Percentiles rank a stretch among this genome's conserved stretches.
phyloP scores from a whole-genome alignment of 2,888 invertebrate genomes.

The Himalopsyche tibetana region DNA sequence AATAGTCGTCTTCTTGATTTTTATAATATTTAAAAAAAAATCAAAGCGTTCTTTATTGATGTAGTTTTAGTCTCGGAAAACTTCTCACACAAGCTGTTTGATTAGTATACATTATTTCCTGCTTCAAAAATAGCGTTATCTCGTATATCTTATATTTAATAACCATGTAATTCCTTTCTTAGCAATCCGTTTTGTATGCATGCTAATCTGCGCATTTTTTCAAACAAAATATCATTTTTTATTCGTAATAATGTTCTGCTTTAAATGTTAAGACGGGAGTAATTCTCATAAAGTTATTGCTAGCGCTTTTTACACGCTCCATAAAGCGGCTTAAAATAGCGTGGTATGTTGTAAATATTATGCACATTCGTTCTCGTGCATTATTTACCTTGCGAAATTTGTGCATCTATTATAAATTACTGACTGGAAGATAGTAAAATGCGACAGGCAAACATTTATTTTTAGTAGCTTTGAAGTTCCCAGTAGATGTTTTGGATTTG shows the following conservation, averaged over 20 bases:
- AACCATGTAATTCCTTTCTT: neutral
- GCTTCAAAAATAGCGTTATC: neutral
- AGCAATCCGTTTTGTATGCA: neutral
- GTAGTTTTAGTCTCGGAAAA: too few relatives aligned
- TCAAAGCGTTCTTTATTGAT: too few relatives aligned
- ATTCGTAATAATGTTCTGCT: slow-evolving; percentile 2
- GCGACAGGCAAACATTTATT: too few relatives aligned
- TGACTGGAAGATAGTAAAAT: too few relatives aligned
- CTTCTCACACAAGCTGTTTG: too few relatives aligned
- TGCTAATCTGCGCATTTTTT: neutral
- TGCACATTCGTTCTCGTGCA: neutral
- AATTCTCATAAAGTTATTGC: slow-evolving; percentile 39
- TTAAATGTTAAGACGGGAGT: slow-evolving; percentile 21
- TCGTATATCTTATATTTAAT: neutral
- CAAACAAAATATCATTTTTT: slow-evolving; percentile 4
- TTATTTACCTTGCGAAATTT: neutral
- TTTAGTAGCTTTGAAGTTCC: too few relatives aligned
- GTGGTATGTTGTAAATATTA: slow-evolving; percentile 19
- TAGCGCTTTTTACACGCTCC: slow-evolving; percentile 27
- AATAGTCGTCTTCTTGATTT: too few relatives aligned
- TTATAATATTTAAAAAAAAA: too few relatives aligned
- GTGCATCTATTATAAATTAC: too few relatives aligned
- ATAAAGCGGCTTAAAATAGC: slow-evolving; percentile 34
- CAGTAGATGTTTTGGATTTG: too few relatives aligned
- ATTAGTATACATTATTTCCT: too few relatives aligned